Evolutionary conservation across 2,113 vertebrate species (phyloP).

Genomic region (Lipotes vexillifer): DNA sequence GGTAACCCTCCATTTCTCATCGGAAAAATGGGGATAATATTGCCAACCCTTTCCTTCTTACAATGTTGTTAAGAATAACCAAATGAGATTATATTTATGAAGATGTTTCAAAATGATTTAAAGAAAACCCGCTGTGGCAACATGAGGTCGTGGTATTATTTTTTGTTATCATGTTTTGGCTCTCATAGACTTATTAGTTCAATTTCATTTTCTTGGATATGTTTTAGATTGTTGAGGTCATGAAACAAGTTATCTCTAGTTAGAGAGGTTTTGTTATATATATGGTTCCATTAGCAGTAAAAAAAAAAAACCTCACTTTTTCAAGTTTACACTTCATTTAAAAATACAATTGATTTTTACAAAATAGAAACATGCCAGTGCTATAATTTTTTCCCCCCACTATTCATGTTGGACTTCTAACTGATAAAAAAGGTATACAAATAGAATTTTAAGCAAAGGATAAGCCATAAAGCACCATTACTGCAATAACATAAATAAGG

Average conservation of each 20-base stretch:
- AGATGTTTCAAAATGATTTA: slow-evolving; percentile 2
- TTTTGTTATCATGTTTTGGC: slow-evolving; percentile 44
- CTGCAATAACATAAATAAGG: not conserved
- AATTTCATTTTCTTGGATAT: slow-evolving; percentile 42
- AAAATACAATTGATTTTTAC: slow-evolving; percentile 63
- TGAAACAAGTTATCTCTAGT: slow-evolving; percentile 52
- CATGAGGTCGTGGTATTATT: not conserved
- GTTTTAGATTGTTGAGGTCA: slow-evolving; percentile 38
- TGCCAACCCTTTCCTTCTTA: not conserved
- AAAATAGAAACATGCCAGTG: slow-evolving; percentile 19
- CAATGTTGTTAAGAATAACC: not conserved
- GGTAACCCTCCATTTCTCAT: not conserved
- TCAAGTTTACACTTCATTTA: slow-evolving; percentile 65
- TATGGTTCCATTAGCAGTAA: slow-evolving; percentile 36
- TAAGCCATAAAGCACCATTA: not conserved
- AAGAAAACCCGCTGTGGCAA: not conserved
- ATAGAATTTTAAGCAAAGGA: slow-evolving; percentile 40
- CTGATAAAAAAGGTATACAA: slow-evolving; percentile 21
- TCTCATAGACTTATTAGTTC: slow-evolving; percentile 37
- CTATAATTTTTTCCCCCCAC: not conserved
- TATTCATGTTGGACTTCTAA: slow-evolving; percentile 3
- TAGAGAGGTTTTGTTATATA: slow-evolving; percentile 54
- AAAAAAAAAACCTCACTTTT: slow-evolving; percentile 43
- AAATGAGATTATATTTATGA: slow-evolving; percentile 26
- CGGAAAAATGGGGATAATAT: not conserved